Base-by-base conservation (phyloP, 2,888 invertebrate species). In the Aelia acuminata region DNA sequence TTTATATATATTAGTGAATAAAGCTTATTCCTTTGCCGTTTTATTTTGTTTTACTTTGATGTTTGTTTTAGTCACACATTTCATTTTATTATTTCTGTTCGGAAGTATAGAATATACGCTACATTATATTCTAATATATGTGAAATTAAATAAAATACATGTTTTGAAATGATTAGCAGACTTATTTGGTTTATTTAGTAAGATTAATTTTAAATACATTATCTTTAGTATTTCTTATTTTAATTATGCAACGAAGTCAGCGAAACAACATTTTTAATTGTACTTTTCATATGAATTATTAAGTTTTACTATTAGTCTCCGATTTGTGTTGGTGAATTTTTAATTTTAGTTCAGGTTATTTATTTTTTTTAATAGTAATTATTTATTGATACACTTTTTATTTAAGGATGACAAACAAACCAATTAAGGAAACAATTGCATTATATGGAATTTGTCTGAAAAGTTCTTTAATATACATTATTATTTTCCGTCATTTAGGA, bases 21-120 rank as follows among this genome's bases (percentile, higher is more conserved):
- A 85, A 31, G 35, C n/a, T 85, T 47, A 35, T 85, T 50, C 26
- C 5, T 70, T 48, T 48, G 48, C 50, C 35, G 63, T 70, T 63
- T 70, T 48, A 63, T 84, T 57, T 57, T 43, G 43, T 11, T n/a
- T 80, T 70, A 70, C 20, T 70, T 70, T 70, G 35, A 70, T 70
- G n/a, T 26, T 43, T 7, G 43, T 43, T 43, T 43, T 43, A 10
- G 10, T 43, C 10, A 43, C 43, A 43, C 4, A 10, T n/a, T n/a
- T n/a, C n/a, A n/a, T n/a, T n/a, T n/a, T n/a, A n/a, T n/a, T n/a
- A n/a, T n/a, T n/a, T n/a, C n/a, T n/a, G n/a, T n/a, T n/a, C n/a
- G n/a, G n/a, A n/a, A n/a, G n/a, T n/a, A n/a, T n/a, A n/a, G n/a
- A n/a, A n/a, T n/a, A n/a, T n/a, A n/a, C n/a, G n/a, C n/a, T n/a